Evolutionary conservation across 2,113 vertebrate species (phyloP).

Genomic region (Gobio gobio): DNA sequence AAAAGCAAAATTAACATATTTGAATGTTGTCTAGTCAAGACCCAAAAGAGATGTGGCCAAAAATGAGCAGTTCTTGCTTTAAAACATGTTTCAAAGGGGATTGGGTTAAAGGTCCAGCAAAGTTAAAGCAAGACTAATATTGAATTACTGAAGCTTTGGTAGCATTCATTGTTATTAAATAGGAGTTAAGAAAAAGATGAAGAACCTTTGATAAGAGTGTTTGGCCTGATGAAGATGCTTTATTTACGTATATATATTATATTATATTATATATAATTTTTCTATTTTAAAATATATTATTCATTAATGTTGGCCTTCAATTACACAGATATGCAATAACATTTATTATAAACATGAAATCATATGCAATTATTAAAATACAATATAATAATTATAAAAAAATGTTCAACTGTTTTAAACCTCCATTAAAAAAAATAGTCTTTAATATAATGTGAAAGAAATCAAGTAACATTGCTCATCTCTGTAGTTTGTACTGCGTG

Average conservation of each 20-base stretch:
- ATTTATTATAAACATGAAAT: too few relatives aligned
- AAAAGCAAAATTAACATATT: neutral
- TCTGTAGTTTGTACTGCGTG: neutral
- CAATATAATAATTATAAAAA: too few relatives aligned
- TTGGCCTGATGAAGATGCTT: neutral
- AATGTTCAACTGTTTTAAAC: too few relatives aligned
- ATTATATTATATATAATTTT: too few relatives aligned
- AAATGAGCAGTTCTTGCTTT: neutral
- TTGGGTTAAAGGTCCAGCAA: neutral
- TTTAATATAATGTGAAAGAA: neutral
- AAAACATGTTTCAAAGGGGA: neutral
- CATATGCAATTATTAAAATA: too few relatives aligned
- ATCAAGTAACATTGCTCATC: neutral
- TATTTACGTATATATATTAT: neutral
- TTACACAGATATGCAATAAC: too few relatives aligned
- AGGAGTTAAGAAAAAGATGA: neutral
- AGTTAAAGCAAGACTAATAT: neutral
- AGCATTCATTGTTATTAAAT: neutral
- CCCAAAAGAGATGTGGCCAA: neutral
- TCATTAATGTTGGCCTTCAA: too few relatives aligned
- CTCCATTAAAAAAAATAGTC: too few relatives aligned
- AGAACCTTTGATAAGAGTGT: neutral
- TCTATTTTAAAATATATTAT: too few relatives aligned
- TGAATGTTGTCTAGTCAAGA: neutral
- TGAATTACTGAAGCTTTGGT: neutral